Conservation (phyloP, 1,140 invertebrate genomes). For the Drosophila insularis region DNA sequence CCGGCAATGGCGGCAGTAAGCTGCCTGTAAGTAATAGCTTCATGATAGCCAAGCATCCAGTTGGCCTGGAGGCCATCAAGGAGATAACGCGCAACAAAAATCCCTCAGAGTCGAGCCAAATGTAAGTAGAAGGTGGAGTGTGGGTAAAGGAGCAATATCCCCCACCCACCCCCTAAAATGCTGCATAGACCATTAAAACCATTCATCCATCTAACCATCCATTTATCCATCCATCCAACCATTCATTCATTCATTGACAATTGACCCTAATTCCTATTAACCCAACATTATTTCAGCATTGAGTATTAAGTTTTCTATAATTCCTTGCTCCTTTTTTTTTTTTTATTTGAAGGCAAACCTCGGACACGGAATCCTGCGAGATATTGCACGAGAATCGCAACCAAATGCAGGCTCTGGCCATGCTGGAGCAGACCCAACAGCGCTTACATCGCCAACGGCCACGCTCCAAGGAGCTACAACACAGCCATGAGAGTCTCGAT, state of each 20-base stretch:
- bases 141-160: too few species aligned
- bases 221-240: too few species aligned
- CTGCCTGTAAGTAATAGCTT: conserved; percentile 76
- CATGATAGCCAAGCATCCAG: conserved; percentile 81
- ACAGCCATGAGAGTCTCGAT: conserved; percentile 77
- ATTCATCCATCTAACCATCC: background rate
- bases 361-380: conserved; percentile 82
- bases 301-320: too few species aligned
- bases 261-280: background rate
- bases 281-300: background rate
- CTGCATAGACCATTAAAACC: background rate
- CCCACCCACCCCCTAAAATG: background rate
- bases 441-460: conserved; percentile 69
- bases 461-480: conserved; percentile 74
- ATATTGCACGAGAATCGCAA: conserved; percentile 78
- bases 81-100: conserved; percentile 82
- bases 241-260: background rate
- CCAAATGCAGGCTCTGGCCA: conserved; percentile 63
- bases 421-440: conserved; percentile 64
- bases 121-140: conserved; percentile 60
- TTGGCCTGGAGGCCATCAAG: conserved; percentile 81
- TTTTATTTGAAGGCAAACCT: conserved; percentile 73
- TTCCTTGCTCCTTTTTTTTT: background rate
- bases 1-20: conserved; percentile 34
- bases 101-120: conserved; percentile 81